Percentiles rank a stretch among this genome's conserved stretches.
Evolutionary conservation across 2,113 vertebrate genomes (phyloP).

Genomic region (Laterallus jamaicensis): DNA sequence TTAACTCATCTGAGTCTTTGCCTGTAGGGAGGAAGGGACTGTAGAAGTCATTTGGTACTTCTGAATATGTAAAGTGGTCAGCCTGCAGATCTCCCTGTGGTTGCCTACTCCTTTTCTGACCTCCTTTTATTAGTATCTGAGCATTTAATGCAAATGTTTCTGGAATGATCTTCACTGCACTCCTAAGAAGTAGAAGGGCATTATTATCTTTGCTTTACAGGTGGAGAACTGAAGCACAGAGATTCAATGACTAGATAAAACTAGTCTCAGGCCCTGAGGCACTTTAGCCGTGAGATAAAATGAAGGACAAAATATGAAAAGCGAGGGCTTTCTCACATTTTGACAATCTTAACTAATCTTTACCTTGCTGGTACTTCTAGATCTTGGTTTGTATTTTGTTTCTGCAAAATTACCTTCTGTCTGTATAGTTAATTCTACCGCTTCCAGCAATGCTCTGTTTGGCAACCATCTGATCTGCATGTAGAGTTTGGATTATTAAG

Average conservation of each 20-base stretch:
- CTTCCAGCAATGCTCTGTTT: not conserved
- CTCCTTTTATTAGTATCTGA: not conserved
- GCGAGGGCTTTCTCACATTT: not conserved
- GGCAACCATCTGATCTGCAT: accelerated
- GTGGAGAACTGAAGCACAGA: not conserved
- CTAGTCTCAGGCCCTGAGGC: not conserved
- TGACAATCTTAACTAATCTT: not conserved
- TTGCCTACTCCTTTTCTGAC: not conserved
- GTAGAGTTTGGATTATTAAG: not conserved
- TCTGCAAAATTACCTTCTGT: not conserved
- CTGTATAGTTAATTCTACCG: not conserved
- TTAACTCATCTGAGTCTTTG: not conserved
- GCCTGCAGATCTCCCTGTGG: not conserved
- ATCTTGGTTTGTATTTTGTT: not conserved
- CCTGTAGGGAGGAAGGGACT: not conserved
- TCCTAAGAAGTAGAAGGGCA: not conserved
- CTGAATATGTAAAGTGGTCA: not conserved
- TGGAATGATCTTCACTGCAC: not conserved
- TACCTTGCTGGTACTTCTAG: not conserved
- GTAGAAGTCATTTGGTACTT: not conserved
- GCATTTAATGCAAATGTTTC: not conserved
- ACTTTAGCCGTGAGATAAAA: not conserved
- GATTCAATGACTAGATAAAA: not conserved
- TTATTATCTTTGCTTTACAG: not conserved
- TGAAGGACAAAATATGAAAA: no score